phyloP scores from a whole-genome alignment of 2,797 vertebrate genomes.

The Delichon dasypus region DNA sequence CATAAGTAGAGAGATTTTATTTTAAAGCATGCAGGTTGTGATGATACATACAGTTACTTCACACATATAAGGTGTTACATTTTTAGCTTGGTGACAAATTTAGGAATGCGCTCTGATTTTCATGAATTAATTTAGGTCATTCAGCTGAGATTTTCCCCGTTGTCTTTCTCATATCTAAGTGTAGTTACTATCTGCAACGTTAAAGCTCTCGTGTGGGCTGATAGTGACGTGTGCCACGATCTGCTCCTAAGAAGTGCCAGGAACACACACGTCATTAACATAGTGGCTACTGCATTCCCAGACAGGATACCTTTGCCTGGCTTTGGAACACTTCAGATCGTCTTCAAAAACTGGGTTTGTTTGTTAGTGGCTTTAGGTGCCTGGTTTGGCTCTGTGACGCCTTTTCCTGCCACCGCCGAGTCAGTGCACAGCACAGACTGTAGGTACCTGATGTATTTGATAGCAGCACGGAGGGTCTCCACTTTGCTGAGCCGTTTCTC shows the following conservation, averaged over 20 bases:
- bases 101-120: background rate
- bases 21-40: constrained; percentile 1
- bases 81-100: background rate
- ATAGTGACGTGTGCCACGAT: background rate
- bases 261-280: background rate
- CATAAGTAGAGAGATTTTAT: constrained; percentile 28
- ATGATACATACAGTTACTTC: background rate
- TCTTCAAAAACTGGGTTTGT: constrained; percentile 39
- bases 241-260: background rate
- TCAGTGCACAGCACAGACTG: constrained; percentile 71
- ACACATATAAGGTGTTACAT: background rate
- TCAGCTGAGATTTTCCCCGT: background rate
- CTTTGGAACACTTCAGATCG: background rate
- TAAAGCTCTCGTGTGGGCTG: background rate
- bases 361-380: background rate
- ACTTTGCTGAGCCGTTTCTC: constrained; percentile 83
- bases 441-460: constrained; percentile 77
- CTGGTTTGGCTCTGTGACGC: background rate
- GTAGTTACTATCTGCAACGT: background rate
- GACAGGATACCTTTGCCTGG: background rate
- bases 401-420: background rate
- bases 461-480: constrained; percentile 81
- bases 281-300: background rate
- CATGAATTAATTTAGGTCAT: background rate
- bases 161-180: background rate